Evolutionary conservation across 1,140 invertebrate species (phyloP), one percentile per base, ranked within the genome.

Genomic region (Gryon sp.): DNA sequence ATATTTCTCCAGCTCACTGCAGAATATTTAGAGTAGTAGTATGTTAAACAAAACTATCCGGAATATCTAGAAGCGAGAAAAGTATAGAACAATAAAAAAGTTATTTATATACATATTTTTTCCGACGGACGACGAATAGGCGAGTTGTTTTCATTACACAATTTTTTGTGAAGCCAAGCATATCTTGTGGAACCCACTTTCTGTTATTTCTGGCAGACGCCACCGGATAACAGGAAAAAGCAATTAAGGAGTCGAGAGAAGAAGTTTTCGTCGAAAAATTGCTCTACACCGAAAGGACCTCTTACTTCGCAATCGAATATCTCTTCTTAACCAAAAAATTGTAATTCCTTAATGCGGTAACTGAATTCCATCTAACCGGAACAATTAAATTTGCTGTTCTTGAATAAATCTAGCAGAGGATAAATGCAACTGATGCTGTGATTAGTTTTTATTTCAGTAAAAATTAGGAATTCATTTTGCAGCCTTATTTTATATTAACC

Each of bases 181-280:
- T 26, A 50, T 65, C 19, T 9, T 14, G 34, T 40, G 36, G 26
- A 59, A 26, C 38, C 60, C 50, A 73, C 59, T 65, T 63, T 65
- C 34, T 65, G 60, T 68, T 75, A 68, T 75, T 75, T 75, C 75
- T 63, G 62, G 68, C 75, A 20, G 60, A 55, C 41, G 48, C 55
- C 68, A 65, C 59, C 36, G 60, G 32, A 65, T 65, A 77, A 77
- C 74, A 72, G 46, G 62, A 77, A 68, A 77, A 77, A 77, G 68
- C 75, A 77, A 77, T 77, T 77, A 77, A 77, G 62, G 72, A 68
- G 19, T 30, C 24, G 19, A 75, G 68, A 14, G 24, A 77, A 72
- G 75, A 68, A 68, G 62, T 53, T 77, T 45, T 57, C 53, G 46
- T 20, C 57, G 73, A 68, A 76, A 74, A 65, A 74, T 65, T 74